phyloP scores from a whole-genome alignment of 2,797 vertebrate genomes.

The Parauchenoglanis punctatus region DNA sequence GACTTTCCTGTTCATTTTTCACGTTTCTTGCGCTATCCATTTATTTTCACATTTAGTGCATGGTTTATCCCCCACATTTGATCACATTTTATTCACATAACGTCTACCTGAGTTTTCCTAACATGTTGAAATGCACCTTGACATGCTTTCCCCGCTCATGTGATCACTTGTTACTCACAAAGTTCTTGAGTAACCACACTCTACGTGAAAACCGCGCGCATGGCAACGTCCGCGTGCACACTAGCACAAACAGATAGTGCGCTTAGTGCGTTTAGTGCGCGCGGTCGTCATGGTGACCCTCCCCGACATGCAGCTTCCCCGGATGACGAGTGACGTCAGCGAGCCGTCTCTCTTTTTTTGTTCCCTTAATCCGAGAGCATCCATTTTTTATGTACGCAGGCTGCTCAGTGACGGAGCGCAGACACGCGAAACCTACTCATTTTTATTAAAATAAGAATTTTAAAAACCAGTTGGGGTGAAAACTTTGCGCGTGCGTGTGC shows the following conservation, averaged over 20 bases:
- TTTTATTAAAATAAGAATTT: background rate
- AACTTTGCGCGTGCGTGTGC: slow-evolving; percentile 1
- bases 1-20: background rate
- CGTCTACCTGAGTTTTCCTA: background rate
- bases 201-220: background rate
- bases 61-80: background rate
- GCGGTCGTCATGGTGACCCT: slow-evolving; percentile 57
- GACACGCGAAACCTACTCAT: slow-evolving; percentile 7
- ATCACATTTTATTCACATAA: background rate
- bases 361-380: slow-evolving; percentile 73
- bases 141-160: background rate
- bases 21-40: background rate
- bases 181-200: background rate
- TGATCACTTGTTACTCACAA: background rate
- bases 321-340: slow-evolving; percentile 79
- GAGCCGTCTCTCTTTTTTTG: slow-evolving; percentile 71
- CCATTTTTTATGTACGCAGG: slow-evolving; percentile 70
- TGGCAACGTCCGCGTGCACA: background rate
- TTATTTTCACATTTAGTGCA: background rate
- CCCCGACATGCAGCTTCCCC: slow-evolving; percentile 72
- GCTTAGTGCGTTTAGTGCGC: background rate
- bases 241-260: background rate
- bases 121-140: background rate
- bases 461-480: background rate
- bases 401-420: slow-evolving; percentile 61